Evolutionary conservation across 2,113 vertebrate genomes (phyloP).

Genomic region (Felis chaus): DNA sequence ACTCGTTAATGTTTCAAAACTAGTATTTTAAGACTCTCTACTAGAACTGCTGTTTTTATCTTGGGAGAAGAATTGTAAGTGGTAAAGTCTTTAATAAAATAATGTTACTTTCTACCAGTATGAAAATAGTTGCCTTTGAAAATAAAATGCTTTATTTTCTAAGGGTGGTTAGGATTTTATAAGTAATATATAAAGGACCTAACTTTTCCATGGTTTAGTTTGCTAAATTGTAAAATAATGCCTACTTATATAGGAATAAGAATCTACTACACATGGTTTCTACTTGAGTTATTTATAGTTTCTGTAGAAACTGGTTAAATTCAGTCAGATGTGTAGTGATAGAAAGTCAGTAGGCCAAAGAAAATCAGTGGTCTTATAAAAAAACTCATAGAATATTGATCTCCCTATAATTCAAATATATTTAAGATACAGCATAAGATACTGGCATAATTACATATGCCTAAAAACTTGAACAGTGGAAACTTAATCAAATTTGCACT

Average conservation of each 20-base stretch:
- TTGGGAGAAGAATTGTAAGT: conserved; percentile 67
- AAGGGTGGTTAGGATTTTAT: conserved; percentile 16
- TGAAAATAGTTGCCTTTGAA: conserved; percentile 40
- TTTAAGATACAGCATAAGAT: background rate
- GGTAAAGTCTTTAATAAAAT: conserved; percentile 61
- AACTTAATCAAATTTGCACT: background rate
- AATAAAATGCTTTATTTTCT: conserved; percentile 32
- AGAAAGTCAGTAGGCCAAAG: background rate
- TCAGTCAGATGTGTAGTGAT: background rate
- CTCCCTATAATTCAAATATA: background rate
- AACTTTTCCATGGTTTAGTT: conserved; percentile 6
- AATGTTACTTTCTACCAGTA: conserved; percentile 23
- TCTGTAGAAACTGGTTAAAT: background rate
- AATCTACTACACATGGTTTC: background rate
- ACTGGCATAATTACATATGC: conserved; percentile 12
- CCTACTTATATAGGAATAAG: background rate
- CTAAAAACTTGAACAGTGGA: background rate
- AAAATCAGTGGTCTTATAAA: conserved; percentile 4
- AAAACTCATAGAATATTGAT: background rate
- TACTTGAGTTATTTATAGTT: conserved; percentile 13
- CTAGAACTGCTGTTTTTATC: conserved; percentile 77
- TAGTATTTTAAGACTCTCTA: conserved; percentile 75
- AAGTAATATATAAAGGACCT: conserved; percentile 12
- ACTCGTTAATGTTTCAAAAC: conserved; percentile 81
- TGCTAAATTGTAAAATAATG: conserved; percentile 14